Evolutionary conservation across 64 coral and sea anemone genomes (phyloP), one percentile per base, ranked within the genome.

Genomic region (Porites lutea): DNA sequence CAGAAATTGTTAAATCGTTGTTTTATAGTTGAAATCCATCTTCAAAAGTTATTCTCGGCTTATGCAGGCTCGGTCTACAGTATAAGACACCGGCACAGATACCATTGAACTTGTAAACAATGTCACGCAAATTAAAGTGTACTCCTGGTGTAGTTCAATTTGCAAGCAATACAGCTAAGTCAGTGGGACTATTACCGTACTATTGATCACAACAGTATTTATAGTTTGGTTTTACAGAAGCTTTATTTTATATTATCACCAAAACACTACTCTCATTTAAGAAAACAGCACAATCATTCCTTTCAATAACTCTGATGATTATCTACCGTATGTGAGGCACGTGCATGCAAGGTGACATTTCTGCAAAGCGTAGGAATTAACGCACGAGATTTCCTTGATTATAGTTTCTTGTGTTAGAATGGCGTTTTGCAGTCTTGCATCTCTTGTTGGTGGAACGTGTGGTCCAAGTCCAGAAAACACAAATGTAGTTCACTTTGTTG

Each of bases 371-470:
- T 27, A 27, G 5, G 1, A 22, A 3, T 71, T 71, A 71, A 23
- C n/a, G 68, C 65, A 67, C 65, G 13, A 67, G 65, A 67, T 67
- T 67, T 67, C 65, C 65, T 16, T 67, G 65, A 67, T 67, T 67
- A 67, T 67, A 67, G 64, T n/a, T 71, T 1, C 20, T 71, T 71
- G 20, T 23, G n/a, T 71, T 23, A n/a, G n/a, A n/a, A n/a, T n/a
- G n/a, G 65, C 65, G 65, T 67, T 67, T 67, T 67, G 65, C 65
- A 67, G 65, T n/a, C 5, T 67, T 67, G 65, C 82, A 49, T 21
- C 64, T n/a, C 65, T 67, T 51, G 82, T 86, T 62, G 82, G 82
- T 48, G 82, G 82, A 47, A 51, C 82, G 43, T 86, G 82, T 71
- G 82, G 82, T 18, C 61, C 82, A 49, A 86, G 82, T 69, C 15